Evolutionary conservation across 2,888 invertebrate genomes (phyloP), one percentile per base, ranked within the genome.

Genomic region (Nematopogon swammerdamellus): DNA sequence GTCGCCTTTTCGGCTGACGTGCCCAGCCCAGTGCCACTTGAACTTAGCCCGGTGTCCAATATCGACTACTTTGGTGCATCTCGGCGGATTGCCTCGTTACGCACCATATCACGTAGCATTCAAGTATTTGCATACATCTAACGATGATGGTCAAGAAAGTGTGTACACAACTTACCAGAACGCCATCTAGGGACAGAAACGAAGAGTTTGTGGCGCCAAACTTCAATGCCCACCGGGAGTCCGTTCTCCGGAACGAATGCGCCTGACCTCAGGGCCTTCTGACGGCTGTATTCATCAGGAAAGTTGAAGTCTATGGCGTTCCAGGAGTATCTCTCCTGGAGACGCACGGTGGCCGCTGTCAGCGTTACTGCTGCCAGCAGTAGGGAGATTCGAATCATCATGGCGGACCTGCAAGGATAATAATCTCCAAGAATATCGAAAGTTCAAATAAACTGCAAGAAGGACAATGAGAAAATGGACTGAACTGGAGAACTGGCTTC

Each of bases 101-200:
- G n/a, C n/a, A n/a, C n/a, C n/a, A n/a, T n/a, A n/a, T n/a, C n/a
- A n/a, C n/a, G n/a, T n/a, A n/a, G n/a, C n/a, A n/a, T n/a, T n/a
- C n/a, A n/a, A n/a, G n/a, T n/a, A n/a, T n/a, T n/a, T n/a, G n/a
- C n/a, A n/a, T n/a, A n/a, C n/a, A n/a, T n/a, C n/a, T n/a, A n/a
- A n/a, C n/a, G n/a, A n/a, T n/a, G n/a, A n/a, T n/a, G n/a, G n/a
- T n/a, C n/a, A n/a, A n/a, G n/a, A n/a, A n/a, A n/a, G n/a, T n/a
- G n/a, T n/a, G n/a, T n/a, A n/a, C n/a, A n/a, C n/a, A n/a, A 66
- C 81, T 77, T 63, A 91, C 91, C 91, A 67, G 84, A 72, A 55
- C 81, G 80, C 92, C 92, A 92, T 59, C 93, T 82, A 0, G 93
- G 93, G 2, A 92, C 87, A 10, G 86, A 85, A 19, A 93, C 85